phyloP scores from a whole-genome alignment of 1,140 invertebrate genomes.

The Luehdorfia chinensis region DNA sequence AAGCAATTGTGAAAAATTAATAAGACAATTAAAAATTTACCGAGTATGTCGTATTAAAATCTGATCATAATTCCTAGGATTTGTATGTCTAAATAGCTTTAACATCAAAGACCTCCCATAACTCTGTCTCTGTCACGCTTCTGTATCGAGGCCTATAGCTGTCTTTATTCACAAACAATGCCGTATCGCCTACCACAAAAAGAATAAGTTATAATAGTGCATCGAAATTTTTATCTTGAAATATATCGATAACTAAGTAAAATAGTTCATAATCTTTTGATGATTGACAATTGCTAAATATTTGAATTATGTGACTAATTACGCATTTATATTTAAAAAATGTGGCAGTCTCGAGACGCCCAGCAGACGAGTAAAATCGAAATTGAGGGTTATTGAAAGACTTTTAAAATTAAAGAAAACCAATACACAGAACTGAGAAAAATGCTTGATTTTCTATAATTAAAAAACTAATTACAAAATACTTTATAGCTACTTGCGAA shows the following conservation, averaged over 20 bases:
- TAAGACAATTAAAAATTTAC: conserved; percentile 45
- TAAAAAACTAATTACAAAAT: no score
- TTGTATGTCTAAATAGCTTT: conserved; percentile 21
- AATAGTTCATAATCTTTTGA: not conserved
- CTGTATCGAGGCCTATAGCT: conserved; percentile 26
- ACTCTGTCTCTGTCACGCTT: conserved; percentile 40
- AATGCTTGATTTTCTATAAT: no score
- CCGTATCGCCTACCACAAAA: conserved; percentile 62
- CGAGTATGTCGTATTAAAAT: conserved; percentile 27
- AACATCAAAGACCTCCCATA: conserved; percentile 31
- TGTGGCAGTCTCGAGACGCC: no score
- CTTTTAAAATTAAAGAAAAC: no score
- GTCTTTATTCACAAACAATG: conserved; percentile 69
- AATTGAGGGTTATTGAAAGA: no score
- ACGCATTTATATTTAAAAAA: no score
- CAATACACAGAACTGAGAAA: no score
- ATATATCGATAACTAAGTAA: conserved; percentile 21
- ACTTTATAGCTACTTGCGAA: no score
- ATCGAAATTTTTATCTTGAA: conserved; percentile 1
- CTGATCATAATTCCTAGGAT: conserved; percentile 11
- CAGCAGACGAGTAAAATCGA: no score
- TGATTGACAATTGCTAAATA: not conserved
- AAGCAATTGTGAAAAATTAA: not conserved
- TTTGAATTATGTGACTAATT: no score
- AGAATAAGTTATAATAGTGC: conserved; percentile 45